Base-by-base conservation (phyloP, 2,888 invertebrate species). In the Melikaiella ostensackeni region DNA sequence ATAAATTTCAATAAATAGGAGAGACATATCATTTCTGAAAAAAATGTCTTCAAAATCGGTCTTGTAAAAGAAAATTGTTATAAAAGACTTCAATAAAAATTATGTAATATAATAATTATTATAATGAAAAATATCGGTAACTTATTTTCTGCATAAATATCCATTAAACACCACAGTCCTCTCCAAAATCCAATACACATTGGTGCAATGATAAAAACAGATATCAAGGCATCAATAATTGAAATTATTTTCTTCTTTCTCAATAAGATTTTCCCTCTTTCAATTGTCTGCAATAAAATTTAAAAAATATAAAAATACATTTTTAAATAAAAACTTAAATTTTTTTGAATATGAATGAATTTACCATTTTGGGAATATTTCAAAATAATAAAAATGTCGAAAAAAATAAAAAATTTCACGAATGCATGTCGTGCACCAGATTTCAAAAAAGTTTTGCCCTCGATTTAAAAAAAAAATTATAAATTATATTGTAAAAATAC, bases 151-250 rank as follows among this genome's bases (percentile, higher is more conserved):
- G 75, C 79, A 84, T 93, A 89, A 55, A 90, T 79, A 77, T 93
- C 92, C 92, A 94, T 91, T 73, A 93, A 86, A 42, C 87, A 88
- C 94, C 94, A 94, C 21, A 92, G 91, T 1, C 93, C 93, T 75
- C 93, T 88, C 94, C 94, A 94, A 81, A 92, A 92, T 2, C 91
- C 91, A 2, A 94, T 91, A 0, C 93, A 92, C 74, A 93, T 87
- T 1, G 94, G 94, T 5, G 92, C 90, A 13, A 94, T 88, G 9
- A 94, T 76, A 16, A 91, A 83, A 21, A 91, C 78, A 0, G 93
- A 90, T 6, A 94, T 82, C 13, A 92, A 74, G 13, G 89, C 89
- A 83, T 94, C 94, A 75, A 91, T 77, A 33, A 90, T 80, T 57
- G 89, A 86, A n/a, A 92, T 76, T 2, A 84, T 80, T 24, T 80